phyloP scores from a whole-genome alignment of 2,113 vertebrate genomes.

The Nasalis larvatus region DNA sequence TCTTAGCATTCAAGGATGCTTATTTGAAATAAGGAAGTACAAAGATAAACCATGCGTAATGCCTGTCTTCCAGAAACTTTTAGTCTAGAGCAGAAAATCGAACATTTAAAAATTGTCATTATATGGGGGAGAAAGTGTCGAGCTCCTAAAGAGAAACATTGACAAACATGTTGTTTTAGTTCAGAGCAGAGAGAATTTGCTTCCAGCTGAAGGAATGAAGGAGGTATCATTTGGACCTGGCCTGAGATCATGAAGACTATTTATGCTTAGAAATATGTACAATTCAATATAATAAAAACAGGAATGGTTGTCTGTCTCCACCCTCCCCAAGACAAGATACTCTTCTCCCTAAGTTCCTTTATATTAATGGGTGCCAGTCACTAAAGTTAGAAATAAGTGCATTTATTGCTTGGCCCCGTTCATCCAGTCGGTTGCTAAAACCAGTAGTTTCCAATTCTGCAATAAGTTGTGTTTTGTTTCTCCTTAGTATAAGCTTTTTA shows the following conservation, averaged over 20 bases:
- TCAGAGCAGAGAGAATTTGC: slow-evolving; percentile 28
- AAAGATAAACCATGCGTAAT: neutral
- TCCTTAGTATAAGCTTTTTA: neutral
- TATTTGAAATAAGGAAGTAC: neutral
- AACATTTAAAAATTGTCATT: slow-evolving; percentile 42
- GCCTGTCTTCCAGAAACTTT: neutral
- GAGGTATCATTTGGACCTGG: neutral
- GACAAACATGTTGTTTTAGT: neutral
- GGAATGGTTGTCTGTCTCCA: neutral
- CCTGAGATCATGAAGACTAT: neutral
- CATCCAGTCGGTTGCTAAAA: neutral
- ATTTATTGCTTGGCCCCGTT: neutral
- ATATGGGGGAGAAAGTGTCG: neutral
- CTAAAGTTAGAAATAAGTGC: neutral
- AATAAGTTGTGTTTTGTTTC: neutral
- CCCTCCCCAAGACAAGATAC: neutral
- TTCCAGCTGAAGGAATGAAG: neutral
- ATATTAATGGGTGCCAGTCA: neutral
- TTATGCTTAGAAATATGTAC: neutral
- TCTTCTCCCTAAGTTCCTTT: neutral
- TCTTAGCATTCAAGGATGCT: neutral
- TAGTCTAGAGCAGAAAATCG: slow-evolving; percentile 16
- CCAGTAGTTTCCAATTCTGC: neutral
- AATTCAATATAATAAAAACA: neutral
- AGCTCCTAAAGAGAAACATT: slow-evolving; percentile 25